Evolutionary conservation across 2,113 vertebrate genomes (phyloP), one percentile per base, ranked within the genome.

Genomic region (Lophura nycthemera): DNA sequence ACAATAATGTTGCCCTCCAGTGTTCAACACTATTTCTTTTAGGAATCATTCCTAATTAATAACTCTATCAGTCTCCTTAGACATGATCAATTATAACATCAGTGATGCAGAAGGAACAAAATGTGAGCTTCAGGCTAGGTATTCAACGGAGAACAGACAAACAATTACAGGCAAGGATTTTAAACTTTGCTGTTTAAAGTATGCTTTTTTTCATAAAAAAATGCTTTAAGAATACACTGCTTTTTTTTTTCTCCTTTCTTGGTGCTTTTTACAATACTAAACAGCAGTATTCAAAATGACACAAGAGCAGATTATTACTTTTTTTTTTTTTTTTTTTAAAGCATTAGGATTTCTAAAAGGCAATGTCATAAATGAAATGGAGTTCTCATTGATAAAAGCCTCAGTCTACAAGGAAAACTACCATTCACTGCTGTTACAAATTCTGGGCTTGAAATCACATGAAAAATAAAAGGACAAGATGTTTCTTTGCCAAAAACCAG

Each of bases 1-100:
- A 77, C 3, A 9, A 75, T 80, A 70, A 89, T 36, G 88, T 95
- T 96, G 92, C 88, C 90, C 92, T 92, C 83, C 95, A 90, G 88
- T 90, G 92, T 95, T 88, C 79, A 88, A 83, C 32, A 71, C 47
- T 3, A 72, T 34, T 95, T 83, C 76, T 83, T 94, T 88, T 80
- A 83, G 47, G 50, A 89, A 86, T 93, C 85, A 60, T 15, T 84
- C 70, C 70, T 72, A 91, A 94, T 93, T 93, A 92, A 5, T 86
- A 95, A 57, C 73, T 84, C 86, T 77, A 86, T 83, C 92, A 90
- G 56, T 74, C 76, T 90, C 76, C 70, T 93, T 64, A 74, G 76
- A 92, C 43, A 81, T 65, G 69, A 61, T 90, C 88, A 92, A 69
- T 90, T 93, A 88, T 88, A 94, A 71, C 76, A 75, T 27, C 88